Percentiles rank a stretch among this genome's conserved stretches.
Evolutionary conservation across 2,113 vertebrate species (phyloP).

Genomic region (Triplophysa siluroides): DNA sequence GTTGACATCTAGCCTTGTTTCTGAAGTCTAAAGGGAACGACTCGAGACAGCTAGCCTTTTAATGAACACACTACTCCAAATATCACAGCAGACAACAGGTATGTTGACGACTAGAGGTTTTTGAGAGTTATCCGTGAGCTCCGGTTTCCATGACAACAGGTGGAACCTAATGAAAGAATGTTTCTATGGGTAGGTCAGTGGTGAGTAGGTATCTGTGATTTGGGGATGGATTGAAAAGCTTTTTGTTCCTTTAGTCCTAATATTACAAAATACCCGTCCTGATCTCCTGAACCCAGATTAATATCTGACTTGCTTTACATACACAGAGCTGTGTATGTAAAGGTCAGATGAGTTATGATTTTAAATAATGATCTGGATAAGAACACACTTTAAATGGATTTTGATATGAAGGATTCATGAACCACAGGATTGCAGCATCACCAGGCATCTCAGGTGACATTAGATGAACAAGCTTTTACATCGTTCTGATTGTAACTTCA

Average conservation of each 20-base stretch:
- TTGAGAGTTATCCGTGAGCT: neutral
- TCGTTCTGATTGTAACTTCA: neutral
- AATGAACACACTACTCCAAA: slow-evolving; percentile 16
- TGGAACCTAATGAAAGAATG: neutral
- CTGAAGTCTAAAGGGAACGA: neutral
- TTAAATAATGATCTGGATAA: neutral
- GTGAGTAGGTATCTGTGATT: neutral
- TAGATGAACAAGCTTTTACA: neutral
- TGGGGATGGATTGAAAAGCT: neutral
- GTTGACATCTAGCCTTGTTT: neutral
- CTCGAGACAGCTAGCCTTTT: neutral
- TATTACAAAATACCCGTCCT: no score
- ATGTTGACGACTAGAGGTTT: slow-evolving; percentile 4
- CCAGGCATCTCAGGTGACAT: neutral
- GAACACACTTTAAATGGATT: neutral
- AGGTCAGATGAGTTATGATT: neutral
- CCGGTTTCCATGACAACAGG: slow-evolving; percentile 33
- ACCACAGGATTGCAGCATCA: neutral
- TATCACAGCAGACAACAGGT: neutral
- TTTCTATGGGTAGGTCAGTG: slow-evolving; percentile 10
- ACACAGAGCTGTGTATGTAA: neutral
- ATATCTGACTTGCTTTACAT: no score
- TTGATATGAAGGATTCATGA: neutral
- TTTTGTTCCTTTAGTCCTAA: neutral
- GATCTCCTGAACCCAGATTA: no score